Percentiles rank a stretch among this genome's conserved stretches.
These are phyloP conservation scores for Hesperophylax magnus DNA, from an alignment of 1,140 invertebrate genomes.

Conservation along the genomic window DNA sequence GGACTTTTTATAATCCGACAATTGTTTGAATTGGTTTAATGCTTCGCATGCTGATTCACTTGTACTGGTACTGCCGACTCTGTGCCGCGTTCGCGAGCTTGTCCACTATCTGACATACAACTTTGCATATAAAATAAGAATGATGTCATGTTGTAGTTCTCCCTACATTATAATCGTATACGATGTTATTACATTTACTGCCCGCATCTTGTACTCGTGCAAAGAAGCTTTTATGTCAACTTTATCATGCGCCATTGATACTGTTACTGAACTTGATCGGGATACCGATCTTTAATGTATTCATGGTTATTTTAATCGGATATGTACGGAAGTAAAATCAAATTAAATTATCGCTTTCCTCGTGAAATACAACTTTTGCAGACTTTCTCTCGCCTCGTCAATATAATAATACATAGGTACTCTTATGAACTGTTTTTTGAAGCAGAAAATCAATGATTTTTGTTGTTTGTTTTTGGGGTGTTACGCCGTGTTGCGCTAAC, in stretches of 20 bases:
- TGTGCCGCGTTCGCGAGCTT: background rate
- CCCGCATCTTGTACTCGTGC: background rate
- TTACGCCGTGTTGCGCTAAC: no score
- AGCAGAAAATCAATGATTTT: no score
- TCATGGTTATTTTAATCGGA: no score
- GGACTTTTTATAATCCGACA: conserved; percentile 38
- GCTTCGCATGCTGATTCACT: conserved; percentile 22
- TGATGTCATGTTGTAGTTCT: conserved; percentile 37
- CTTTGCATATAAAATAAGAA: conserved; percentile 45
- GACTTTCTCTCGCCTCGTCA: no score
- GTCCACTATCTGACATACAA: conserved; percentile 36
- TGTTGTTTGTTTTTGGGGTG: no score
- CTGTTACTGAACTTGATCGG: background rate
- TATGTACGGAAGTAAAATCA: no score
- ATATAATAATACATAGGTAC: no score
- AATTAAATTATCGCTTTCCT: no score
- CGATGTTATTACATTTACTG: conserved; percentile 12
- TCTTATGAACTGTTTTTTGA: no score
- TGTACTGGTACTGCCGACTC: background rate
- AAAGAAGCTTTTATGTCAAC: conserved; percentile 9
- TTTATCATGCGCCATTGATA: background rate
- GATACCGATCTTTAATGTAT: no score
- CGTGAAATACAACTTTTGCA: no score
- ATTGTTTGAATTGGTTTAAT: conserved; percentile 40
- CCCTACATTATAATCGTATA: conserved; percentile 6